A percentile compares a stretch with the other conserved stretches of the same genome.
Evolutionary conservation across 2,797 vertebrate species (phyloP).

Genomic region (Manis pentadactyla): DNA sequence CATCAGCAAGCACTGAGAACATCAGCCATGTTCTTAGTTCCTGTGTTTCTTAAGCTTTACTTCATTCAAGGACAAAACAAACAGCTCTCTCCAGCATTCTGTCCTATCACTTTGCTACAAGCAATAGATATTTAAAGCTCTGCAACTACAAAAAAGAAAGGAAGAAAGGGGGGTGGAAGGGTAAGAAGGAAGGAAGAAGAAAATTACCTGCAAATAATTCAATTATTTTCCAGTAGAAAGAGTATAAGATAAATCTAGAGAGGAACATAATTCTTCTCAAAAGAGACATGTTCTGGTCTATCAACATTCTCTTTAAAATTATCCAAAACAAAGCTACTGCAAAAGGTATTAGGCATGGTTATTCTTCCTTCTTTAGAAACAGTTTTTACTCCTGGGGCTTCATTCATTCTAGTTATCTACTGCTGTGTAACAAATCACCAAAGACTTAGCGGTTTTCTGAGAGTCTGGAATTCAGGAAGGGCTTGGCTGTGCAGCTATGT

Average conservation of each 20-base stretch:
- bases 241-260: background rate
- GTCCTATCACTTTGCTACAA: background rate
- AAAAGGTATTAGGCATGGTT: background rate
- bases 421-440: background rate
- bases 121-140: background rate
- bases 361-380: background rate
- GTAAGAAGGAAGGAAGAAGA: background rate
- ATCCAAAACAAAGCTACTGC: slow-evolving; percentile 17
- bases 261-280: background rate
- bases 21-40: background rate
- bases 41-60: background rate
- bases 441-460: slow-evolving; percentile 25
- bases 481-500: background rate
- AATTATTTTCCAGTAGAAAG: background rate
- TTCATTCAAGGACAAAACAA: background rate
- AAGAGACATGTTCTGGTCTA: background rate
- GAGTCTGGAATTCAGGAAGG: slow-evolving; percentile 28
- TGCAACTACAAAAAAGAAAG: background rate
- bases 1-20: background rate
- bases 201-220: slow-evolving; percentile 13
- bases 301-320: background rate
- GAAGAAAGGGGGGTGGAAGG: no score
- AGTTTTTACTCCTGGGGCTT: background rate
- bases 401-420: background rate
- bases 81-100: background rate